Evolutionary conservation across 2,888 invertebrate genomes (phyloP), one percentile per base, ranked within the genome.

Genomic region (Amitus sp.): DNA sequence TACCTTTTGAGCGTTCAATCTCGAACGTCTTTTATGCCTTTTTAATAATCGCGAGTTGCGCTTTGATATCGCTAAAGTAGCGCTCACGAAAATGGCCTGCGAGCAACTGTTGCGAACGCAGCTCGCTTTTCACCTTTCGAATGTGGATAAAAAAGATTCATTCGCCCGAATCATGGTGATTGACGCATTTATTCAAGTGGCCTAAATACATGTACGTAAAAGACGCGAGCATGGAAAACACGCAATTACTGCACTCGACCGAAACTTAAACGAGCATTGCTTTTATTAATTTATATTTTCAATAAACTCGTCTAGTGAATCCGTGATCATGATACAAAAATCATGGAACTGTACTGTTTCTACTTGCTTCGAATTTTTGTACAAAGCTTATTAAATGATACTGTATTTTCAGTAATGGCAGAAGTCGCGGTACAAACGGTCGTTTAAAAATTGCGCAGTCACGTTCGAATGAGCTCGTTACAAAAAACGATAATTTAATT

Each of bases 361-460:
- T 53, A 42, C 63, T 57, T 67, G 37, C 59, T 30, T 43, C 43
- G 6, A 33, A 51, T 56, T 65, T 67, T 66, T 67, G 59, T 67
- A 69, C 64, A 68, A 66, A 62, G 66, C 65, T 61, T n/a, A n/a
- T n/a, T 66, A 63, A 70, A 67, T 60, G 66, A 67, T 60, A 62
- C 54, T 64, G 51, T 45, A 45, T 59, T 53, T 60, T 43, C 2
- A 4, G 18, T 13, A n/a, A n/a, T n/a, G n/a, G n/a, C n/a, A n/a
- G n/a, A n/a, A n/a, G n/a, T n/a, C n/a, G 63, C 66, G 69, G 71
- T 72, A 73, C 70, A 74, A 73, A 75, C 68, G 71, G 64, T 72
- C 73, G 72, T 77, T n/a, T 75, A 75, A 72, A 69, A 70, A 50
- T 9, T 12, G 69, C 67, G 72, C 67, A 74, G 71, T 67, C 72